Conservation (phyloP, 2,113 vertebrate genomes). For the crab-eating macaque (Macaca fascicularis) region DNA sequence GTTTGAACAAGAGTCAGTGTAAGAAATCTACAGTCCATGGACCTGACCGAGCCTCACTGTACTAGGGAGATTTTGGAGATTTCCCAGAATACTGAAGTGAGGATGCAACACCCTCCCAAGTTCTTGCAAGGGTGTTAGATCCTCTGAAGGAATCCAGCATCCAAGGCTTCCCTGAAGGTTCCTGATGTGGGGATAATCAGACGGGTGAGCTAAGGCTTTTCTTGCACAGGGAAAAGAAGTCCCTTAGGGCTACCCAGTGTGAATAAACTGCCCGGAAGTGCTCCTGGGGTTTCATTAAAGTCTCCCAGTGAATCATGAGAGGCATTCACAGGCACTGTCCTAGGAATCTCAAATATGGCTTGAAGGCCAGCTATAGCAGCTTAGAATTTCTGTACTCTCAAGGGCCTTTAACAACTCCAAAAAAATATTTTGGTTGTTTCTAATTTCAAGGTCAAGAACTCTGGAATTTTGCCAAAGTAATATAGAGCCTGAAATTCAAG, state of each 20-base stretch:
- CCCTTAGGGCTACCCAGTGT: neutral
- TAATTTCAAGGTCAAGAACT: conserved; percentile 14
- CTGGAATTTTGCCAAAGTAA: neutral
- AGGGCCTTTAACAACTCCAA: conserved; percentile 3
- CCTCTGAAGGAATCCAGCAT: neutral
- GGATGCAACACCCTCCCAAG: neutral
- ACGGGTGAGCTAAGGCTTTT: neutral
- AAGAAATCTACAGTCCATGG: neutral
- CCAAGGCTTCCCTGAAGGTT: neutral
- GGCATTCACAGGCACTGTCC: neutral
- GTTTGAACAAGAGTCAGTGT: neutral
- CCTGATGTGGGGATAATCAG: no score
- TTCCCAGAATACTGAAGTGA: neutral
- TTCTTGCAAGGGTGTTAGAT: neutral
- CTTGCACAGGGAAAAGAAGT: neutral
- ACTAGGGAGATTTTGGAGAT: neutral
- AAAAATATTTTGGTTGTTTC: neutral
- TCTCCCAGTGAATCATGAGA: neutral
- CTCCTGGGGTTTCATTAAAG: neutral
- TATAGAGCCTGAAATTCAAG: neutral
- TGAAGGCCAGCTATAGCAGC: neutral
- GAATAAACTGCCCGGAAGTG: neutral
- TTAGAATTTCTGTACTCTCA: neutral
- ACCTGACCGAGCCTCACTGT: neutral
- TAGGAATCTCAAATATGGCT: neutral